Base-by-base conservation (phyloP, 2,888 invertebrate genomes). In the Hypsopygia costalis region DNA sequence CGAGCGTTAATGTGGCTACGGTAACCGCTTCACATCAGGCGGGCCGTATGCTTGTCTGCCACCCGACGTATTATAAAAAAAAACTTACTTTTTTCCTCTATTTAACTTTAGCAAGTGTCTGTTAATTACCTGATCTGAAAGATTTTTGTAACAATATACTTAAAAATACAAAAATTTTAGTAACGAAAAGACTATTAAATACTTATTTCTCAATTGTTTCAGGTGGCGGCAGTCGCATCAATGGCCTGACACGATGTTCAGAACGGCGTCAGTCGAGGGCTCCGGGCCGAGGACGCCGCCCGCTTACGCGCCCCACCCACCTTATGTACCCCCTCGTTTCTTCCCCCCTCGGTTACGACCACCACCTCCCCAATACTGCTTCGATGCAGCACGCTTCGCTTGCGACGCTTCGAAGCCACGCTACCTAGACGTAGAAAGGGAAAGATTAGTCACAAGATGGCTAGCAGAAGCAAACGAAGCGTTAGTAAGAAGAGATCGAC, bases 221-320 rank as follows among this genome's bases (percentile, higher is more conserved):
- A 85, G 85, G 69, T 69, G 74, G 63, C 53, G 61, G 58, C 42
- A 58, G 43, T 62, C 67, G 58, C 66, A 70, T 74, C 80, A 68
- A 87, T 86, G 86, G 79, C 76, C 76, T 85, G 86, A 83, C 62
- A 70, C 52, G 51, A 87, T 88, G 87, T 88, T 87, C 66, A 69
- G 87, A 58, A 85, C 87, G 85, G 87, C 86, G 82, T 87, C 87
- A 76, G 81, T 82, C 61, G 87, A 88, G 70, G 85, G 87, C 67
- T 87, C 87, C 37, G 86, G 81, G 74, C 85, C 86, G 63, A 74
- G 87, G 73, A 86, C 87, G 71, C 87, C 87, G 58, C 87, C 87
- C 49, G 86, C 87, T 58, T 88, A 88, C 72, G 87, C 85, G 46
- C 81, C 83, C n/a, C 86, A 83, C 55, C 85, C 85, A 34, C 78